Conservation (phyloP, 2,888 invertebrate species). For the Apamea crenata region DNA sequence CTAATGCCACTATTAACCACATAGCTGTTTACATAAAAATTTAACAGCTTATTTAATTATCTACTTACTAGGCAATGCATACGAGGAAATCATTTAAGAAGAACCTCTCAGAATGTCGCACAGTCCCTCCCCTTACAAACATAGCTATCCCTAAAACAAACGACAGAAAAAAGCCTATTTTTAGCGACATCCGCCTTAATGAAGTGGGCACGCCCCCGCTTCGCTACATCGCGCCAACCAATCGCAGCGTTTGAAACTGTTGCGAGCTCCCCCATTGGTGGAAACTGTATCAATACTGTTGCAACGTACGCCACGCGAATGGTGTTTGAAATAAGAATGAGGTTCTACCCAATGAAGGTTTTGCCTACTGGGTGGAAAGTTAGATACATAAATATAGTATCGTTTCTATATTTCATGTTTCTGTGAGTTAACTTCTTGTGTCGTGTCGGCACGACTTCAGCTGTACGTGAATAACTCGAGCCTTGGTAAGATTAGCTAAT, state of each 20-base stretch:
- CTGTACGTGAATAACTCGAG: not conserved
- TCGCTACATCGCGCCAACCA: conserved; percentile 64
- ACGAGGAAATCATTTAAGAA: not conserved
- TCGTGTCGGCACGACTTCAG: not conserved
- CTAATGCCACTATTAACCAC: not conserved
- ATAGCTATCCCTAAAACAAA: conserved; percentile 41
- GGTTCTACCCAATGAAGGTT: conserved; percentile 41
- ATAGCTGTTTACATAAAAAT: not conserved
- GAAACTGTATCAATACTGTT: conserved; percentile 62
- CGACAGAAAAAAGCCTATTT: conserved; percentile 34
- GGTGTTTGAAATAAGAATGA: conserved; percentile 25
- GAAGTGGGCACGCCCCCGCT: conserved; percentile 69
- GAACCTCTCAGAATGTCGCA: not conserved
- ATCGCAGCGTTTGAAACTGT: conserved; percentile 72
- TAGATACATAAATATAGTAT: not conserved
- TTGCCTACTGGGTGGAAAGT: conserved; percentile 22
- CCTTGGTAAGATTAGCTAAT: not conserved
- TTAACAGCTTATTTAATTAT: not conserved
- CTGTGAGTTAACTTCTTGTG: not conserved
- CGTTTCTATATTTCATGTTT: not conserved
- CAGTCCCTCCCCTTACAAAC: conserved; percentile 32
- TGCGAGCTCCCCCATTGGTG: conserved; percentile 65
- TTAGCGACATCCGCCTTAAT: conserved; percentile 66
- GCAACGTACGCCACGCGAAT: conserved; percentile 32
- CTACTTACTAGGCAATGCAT: not conserved